These are phyloP conservation scores for Cirrhinus mrigala DNA, from an alignment of 2,797 vertebrate genomes.

Conservation along the genomic window DNA sequence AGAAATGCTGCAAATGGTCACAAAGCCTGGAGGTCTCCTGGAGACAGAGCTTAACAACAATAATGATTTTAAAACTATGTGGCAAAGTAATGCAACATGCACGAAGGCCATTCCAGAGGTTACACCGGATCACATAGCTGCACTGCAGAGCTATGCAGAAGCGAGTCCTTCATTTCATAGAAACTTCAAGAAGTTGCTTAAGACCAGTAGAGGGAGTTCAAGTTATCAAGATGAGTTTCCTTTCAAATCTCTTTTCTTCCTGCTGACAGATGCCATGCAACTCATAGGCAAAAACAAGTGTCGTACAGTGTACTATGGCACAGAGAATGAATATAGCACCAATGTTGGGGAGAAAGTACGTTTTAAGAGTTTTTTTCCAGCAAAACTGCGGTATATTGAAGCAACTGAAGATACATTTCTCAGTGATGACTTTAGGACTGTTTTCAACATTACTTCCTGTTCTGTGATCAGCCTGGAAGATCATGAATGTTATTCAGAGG, in stretches of 20 bases:
- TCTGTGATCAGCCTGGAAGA: constrained; percentile 35
- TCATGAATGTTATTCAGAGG: neutral
- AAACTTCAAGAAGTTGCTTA: fast-evolving
- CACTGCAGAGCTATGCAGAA: constrained; percentile 30
- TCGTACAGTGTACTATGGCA: neutral
- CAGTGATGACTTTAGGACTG: fast-evolving
- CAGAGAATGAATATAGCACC: neutral
- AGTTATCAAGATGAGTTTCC: constrained; percentile 40
- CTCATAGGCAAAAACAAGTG: neutral
- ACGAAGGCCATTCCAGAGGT: neutral
- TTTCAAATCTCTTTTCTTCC: constrained; percentile 59
- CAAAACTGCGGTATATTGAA: fast-evolving
- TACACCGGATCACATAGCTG: constrained; percentile 28
- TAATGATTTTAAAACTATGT: constrained; percentile 1
- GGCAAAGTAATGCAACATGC: neutral
- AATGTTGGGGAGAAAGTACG: neutral
- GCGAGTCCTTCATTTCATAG: fast-evolving
- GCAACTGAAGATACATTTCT: fast-evolving
- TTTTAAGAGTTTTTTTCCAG: constrained; percentile 39
- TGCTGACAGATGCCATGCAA: constrained; percentile 46
- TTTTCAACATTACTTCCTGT: constrained; percentile 55
- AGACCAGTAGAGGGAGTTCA: neutral
- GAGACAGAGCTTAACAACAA: constrained; percentile 26
- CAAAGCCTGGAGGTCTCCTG: constrained; percentile 40
- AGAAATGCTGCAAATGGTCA: constrained; percentile 54